These are phyloP conservation scores for Heliconius cydno DNA, from an alignment of 2,888 invertebrate genomes.

Conservation along the genomic window DNA sequence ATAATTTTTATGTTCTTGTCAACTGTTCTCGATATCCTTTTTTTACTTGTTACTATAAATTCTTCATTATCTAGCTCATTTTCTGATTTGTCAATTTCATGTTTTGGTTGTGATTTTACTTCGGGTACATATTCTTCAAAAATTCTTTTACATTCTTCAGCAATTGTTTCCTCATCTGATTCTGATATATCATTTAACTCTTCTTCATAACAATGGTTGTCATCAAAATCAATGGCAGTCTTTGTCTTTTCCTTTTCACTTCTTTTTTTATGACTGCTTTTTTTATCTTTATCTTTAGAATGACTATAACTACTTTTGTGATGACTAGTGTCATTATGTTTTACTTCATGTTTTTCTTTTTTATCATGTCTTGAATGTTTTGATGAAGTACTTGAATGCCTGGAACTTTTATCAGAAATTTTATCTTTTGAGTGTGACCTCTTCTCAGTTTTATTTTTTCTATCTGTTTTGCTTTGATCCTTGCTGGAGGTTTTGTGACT, in stretches of 20 bases:
- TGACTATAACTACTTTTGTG: conserved; percentile 60
- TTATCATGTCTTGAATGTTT: conserved; percentile 48
- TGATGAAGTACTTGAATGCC: conserved; percentile 42
- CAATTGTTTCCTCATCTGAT: conserved; percentile 87
- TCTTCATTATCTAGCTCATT: conserved; percentile 67
- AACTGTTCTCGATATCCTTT: conserved; percentile 88
- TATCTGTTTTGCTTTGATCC: conserved; percentile 62
- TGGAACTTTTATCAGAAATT: conserved; percentile 38
- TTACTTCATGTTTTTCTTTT: conserved; percentile 56
- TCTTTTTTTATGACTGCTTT: conserved; percentile 57
- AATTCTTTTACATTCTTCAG: conserved; percentile 92
- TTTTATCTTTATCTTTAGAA: conserved; percentile 60
- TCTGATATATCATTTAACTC: conserved; percentile 76
- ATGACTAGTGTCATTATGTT: conserved; percentile 54
- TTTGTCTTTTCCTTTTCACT: conserved; percentile 40
- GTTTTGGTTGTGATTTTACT: conserved; percentile 60
- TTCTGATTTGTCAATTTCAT: conserved; percentile 55
- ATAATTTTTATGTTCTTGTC: conserved; percentile 75
- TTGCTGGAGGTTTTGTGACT: conserved; percentile 67
- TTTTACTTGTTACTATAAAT: conserved; percentile 79
- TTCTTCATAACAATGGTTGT: conserved; percentile 56
- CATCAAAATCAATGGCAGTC: conserved; percentile 58
- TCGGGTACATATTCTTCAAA: conserved; percentile 90
- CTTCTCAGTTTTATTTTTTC: conserved; percentile 62
- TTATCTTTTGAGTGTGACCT: conserved; percentile 53